Evolutionary conservation across 30 jellyfish, hydroid and myxozoan genomes (phyloP).

Genomic region (Aurelia aurita): DNA sequence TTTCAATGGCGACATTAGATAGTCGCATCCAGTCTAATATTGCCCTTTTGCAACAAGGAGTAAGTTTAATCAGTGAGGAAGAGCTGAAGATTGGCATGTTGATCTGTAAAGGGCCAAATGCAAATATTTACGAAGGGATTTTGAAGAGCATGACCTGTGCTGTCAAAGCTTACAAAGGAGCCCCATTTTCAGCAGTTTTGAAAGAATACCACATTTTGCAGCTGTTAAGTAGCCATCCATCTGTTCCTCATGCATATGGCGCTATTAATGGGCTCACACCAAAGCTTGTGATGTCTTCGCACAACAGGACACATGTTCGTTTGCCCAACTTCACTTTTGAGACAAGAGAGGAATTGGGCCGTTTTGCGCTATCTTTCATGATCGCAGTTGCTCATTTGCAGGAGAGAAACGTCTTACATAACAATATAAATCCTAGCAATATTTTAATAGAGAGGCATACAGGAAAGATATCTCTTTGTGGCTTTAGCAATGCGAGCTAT

Average conservation of each 20-base stretch:
- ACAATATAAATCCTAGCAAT: slow-evolving; percentile 11
- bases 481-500: slow-evolving; percentile 19
- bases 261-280: slow-evolving; percentile 7
- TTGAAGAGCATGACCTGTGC: slow-evolving; percentile 12
- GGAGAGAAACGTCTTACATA: background rate
- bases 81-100: slow-evolving; percentile 15
- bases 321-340: background rate
- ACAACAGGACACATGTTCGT: too few species aligned
- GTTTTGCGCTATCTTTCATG: background rate
- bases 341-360: slow-evolving; percentile 13
- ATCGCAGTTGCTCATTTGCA: slow-evolving; percentile 5
- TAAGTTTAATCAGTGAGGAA: background rate
- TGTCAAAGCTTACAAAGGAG: slow-evolving; percentile 16
- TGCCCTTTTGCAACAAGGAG: slow-evolving; percentile 5
- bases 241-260: slow-evolving; percentile 20
- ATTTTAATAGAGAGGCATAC: background rate
- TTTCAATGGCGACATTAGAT: slow-evolving; percentile 14
- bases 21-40: background rate
- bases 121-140: background rate
- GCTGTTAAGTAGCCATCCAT: slow-evolving; percentile 15
- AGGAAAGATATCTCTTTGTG: slow-evolving; percentile 7
- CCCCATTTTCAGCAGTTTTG: slow-evolving; percentile 16
- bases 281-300: too few species aligned
- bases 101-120: slow-evolving; percentile 9
- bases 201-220: background rate